phyloP scores from a whole-genome alignment of 2,888 invertebrate species.

The Himalopsyche kuldschensis region DNA sequence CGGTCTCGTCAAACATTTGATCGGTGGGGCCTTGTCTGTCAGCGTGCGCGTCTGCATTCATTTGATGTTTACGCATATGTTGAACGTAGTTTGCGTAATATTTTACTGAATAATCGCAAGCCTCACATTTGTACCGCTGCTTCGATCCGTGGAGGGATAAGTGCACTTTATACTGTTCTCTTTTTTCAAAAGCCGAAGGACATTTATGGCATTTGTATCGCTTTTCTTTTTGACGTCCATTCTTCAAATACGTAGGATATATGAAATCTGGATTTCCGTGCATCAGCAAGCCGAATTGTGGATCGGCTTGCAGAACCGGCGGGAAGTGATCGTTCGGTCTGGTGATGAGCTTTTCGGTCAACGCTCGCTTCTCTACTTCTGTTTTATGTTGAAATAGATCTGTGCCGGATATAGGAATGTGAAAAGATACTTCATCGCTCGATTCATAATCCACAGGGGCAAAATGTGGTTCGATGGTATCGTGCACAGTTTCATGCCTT shows the following conservation, averaged over 20 bases:
- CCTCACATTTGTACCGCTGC: conserved; percentile 79
- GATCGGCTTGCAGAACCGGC: conserved; percentile 62
- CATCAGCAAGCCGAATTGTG: conserved; percentile 69
- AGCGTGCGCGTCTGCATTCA: conserved; percentile 67
- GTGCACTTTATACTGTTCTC: conserved; percentile 82
- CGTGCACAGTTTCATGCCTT: conserved; percentile 65
- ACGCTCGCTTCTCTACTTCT: conserved; percentile 60
- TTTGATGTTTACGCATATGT: conserved; percentile 78
- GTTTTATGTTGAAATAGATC: conserved; percentile 67
- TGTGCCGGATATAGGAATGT: conserved; percentile 66
- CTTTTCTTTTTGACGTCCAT: conserved; percentile 74
- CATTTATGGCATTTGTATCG: conserved; percentile 83
- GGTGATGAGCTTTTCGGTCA: conserved; percentile 55
- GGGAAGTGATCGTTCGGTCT: conserved; percentile 60
- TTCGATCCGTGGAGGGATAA: conserved; percentile 80
- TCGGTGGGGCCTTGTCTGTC: conserved; percentile 50
- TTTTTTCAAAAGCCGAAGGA: conserved; percentile 84
- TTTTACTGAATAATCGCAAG: conserved; percentile 86
- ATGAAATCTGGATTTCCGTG: conserved; percentile 77
- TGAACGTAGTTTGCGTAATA: conserved; percentile 83
- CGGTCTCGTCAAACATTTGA: conserved; percentile 41
- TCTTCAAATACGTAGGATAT: conserved; percentile 74
- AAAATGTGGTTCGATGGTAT: conserved; percentile 44
- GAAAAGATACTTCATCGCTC: conserved; percentile 55
- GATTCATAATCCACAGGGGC: conserved; percentile 50